Base-by-base conservation (phyloP, 1,140 invertebrate genomes). In the Mesaphorura yosii region DNA sequence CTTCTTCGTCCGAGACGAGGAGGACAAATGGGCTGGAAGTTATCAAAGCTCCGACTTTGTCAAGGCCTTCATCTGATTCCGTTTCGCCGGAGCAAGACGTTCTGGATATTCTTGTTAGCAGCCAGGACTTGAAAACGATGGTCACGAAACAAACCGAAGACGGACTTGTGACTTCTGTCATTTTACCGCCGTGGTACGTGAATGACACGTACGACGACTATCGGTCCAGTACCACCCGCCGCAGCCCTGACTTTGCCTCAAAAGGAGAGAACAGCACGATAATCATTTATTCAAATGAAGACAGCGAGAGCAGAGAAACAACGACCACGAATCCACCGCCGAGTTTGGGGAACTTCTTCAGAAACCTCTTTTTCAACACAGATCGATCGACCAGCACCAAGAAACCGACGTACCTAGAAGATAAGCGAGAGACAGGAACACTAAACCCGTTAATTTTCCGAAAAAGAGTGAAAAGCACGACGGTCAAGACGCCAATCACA, bases 141-240 rank as follows among this genome's bases (percentile, higher is more conserved):
- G 31, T 63, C 3, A 63, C 58, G n/a, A 63, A 63, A 40, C 23
- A 59, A 26, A 59, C 58, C 14, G 55, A 57, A 0, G 44, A 51
- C 37, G 58, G 57, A 27, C 51, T 63, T 17, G 45, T 63, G 3
- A 63, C 61, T 0, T 59, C 61, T 19, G 61, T 55, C 5, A 63
- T 59, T 28, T 31, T 63, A 17, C 61, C 61, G 12, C 53, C 61
- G 3, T 63, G 61, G 61, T 63, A 48, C 34, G 55, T 39, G 7
- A 55, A 49, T 28, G 48, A 48, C 4, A 55, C 48, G 26, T 25
- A 26, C 42, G 2, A 48, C 39, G 5, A n/a, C 29, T 37, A 23
- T 5, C 19, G 19, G 5, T 45, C 39, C 26, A 42, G 19, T 15
- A 1, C 15, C 47, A 6, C 19, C 20, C 19, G 12, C 20, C 12